phyloP scores from a whole-genome alignment of 2,888 invertebrate species.

The Deilephila porcellus region DNA sequence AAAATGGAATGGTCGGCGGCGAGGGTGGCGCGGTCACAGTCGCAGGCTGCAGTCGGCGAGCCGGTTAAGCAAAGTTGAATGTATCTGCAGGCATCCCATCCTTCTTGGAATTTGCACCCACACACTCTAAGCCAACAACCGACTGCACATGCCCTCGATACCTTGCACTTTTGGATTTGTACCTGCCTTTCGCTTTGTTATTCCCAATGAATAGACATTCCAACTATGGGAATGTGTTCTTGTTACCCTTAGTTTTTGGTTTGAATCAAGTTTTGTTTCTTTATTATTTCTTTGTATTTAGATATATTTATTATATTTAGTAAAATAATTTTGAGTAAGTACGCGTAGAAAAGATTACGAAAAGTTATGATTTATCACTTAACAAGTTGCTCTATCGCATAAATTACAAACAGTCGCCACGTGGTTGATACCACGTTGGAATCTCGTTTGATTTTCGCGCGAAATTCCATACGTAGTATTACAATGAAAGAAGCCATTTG shows the following conservation, averaged over 20 bases:
- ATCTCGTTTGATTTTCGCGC: conserved; percentile 55
- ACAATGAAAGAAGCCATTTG: conserved; percentile 29
- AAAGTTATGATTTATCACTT: background rate
- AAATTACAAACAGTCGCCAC: conserved; percentile 49
- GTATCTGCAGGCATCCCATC: conserved; percentile 70
- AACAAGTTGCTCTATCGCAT: background rate
- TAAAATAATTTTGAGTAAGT: no score
- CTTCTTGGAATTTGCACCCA: conserved; percentile 81
- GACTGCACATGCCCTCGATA: conserved; percentile 48
- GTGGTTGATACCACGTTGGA: conserved; percentile 65
- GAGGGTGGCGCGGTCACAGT: conserved; percentile 40
- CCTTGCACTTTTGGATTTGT: conserved; percentile 31
- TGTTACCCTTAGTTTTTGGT: background rate
- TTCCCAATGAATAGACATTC: conserved; percentile 9
- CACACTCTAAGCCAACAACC: conserved; percentile 57
- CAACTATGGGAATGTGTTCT: background rate
- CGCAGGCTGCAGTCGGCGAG: conserved; percentile 41
- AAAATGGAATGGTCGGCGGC: conserved; percentile 62
- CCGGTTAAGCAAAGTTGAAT: conserved; percentile 67
- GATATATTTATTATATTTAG: background rate
- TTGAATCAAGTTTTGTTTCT: no score
- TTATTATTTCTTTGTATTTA: background rate
- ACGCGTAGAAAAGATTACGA: no score
- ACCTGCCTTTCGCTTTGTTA: conserved; percentile 20
- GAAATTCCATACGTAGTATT: conserved; percentile 40